Base-by-base conservation (phyloP, 2,113 vertebrate genomes). In the Oceanodroma tethys region DNA sequence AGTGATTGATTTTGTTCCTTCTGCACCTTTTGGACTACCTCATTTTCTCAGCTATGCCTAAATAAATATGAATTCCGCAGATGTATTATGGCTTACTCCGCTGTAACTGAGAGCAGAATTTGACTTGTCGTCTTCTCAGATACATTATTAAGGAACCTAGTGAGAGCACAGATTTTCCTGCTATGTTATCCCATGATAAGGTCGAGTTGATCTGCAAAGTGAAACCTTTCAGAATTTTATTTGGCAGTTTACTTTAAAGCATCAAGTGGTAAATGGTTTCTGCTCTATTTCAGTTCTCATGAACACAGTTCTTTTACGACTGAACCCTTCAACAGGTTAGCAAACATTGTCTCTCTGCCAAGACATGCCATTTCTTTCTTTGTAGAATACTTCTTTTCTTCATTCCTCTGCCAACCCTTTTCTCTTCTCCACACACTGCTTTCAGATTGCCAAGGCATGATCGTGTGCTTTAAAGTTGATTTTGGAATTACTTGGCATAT, bases 181-280 rank as follows among this genome's bases (percentile, higher is more conserved):
- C 93, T 95, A 94, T 92, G 68, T 95, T 97, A 96, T 97, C 90
- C 86, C 92, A 90, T 95, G 92, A 94, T 97, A 95, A 95, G 96
- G 94, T 98, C 95, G 40, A 96, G 90, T 94, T 93, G 97, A 95
- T 97, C 90, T 96, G 95, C 83, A 93, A 91, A 97, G 88, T 90
- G 95, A 97, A 97, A 97, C 96, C 96, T 97, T 98, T 97, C 93
- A 93, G 95, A 88, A 97, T 97, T 97, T 97, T 97, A 98, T 96
- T 97, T 94, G 91, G 95, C 95, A 97, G 93, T 95, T 97, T 97
- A 91, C 95, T 97, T 97, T 90, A 96, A 98, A 97, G 96, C 88
- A 95, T 97, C 94, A 82, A 68, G 68, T 95, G 81, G 89, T 97
- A 95, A 93, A 93, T 95, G 89, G 95, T 89, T 95, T 93, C 93